These are phyloP conservation scores for Mythimna impura DNA, from an alignment of 2,888 invertebrate species.

Conservation along the genomic window DNA sequence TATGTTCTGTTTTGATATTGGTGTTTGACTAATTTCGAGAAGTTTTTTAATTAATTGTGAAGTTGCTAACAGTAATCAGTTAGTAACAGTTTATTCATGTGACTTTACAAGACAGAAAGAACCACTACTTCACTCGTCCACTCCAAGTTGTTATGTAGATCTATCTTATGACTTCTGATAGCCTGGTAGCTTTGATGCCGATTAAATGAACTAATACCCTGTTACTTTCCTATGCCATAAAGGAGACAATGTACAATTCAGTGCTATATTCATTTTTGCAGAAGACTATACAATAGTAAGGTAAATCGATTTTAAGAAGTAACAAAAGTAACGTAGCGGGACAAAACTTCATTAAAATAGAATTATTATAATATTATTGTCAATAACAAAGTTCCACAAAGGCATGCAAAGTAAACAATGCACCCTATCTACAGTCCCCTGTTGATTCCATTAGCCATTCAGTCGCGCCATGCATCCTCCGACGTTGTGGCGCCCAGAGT, in stretches of 20 bases:
- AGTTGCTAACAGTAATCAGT: neutral
- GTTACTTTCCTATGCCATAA: neutral
- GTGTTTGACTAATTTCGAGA: neutral
- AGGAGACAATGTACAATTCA: neutral
- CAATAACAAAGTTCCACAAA: conserved; percentile 16
- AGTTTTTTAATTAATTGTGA: neutral
- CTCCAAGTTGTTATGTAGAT: neutral
- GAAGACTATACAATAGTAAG: neutral
- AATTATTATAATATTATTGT: conserved; percentile 7
- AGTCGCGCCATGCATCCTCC: conserved; percentile 19
- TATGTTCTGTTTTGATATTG: neutral
- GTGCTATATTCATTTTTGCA: neutral
- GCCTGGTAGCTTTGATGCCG: conserved; percentile 24
- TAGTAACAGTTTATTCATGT: neutral
- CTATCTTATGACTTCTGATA: conserved; percentile 6
- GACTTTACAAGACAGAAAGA: neutral
- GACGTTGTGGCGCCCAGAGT: conserved; percentile 27
- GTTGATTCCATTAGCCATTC: conserved; percentile 40
- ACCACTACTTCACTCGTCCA: too few species aligned
- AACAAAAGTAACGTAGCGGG: neutral
- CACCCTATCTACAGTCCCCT: conserved; percentile 39
- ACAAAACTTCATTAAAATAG: conserved; percentile 21
- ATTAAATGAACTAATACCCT: conserved; percentile 22
- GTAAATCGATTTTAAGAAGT: conserved; percentile 14
- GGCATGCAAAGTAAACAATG: conserved; percentile 36